Evolutionary conservation across 2,113 vertebrate species (phyloP).

Genomic region (Meleagris gallopavo): DNA sequence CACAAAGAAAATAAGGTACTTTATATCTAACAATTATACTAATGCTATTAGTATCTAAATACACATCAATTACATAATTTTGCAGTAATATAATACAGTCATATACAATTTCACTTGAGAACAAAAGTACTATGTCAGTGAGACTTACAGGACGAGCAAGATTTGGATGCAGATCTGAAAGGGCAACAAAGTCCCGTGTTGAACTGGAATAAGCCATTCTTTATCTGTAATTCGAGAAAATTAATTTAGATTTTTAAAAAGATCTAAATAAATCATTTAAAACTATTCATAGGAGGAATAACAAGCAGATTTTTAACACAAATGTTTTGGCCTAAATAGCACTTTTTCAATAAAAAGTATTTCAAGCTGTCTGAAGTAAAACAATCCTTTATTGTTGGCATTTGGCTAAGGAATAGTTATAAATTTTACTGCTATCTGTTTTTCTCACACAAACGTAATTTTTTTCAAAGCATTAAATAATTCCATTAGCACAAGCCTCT

Average conservation of each 20-base stretch:
- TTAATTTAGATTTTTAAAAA: not conserved
- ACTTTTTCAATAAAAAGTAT: slow-evolving; percentile 23
- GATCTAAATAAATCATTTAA: slow-evolving; percentile 55
- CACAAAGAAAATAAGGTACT: slow-evolving; percentile 55
- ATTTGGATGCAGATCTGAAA: slow-evolving; percentile 90
- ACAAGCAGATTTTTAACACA: slow-evolving; percentile 50
- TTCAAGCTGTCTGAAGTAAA: slow-evolving; percentile 16
- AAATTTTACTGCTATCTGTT: slow-evolving; percentile 4
- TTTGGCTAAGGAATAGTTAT: not conserved
- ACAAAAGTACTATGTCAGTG: slow-evolving; percentile 37
- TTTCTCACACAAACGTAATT: slow-evolving; percentile 5
- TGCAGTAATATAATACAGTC: slow-evolving; percentile 38
- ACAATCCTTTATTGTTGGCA: not conserved
- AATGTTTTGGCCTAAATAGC: slow-evolving; percentile 22
- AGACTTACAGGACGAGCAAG: slow-evolving; percentile 87
- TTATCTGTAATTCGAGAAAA: slow-evolving; percentile 74
- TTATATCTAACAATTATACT: slow-evolving; percentile 58
- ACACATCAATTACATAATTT: slow-evolving; percentile 61
- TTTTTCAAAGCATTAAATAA: not conserved
- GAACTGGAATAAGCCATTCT: slow-evolving; percentile 78
- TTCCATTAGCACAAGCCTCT: slow-evolving; percentile 29
- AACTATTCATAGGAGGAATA: slow-evolving; percentile 34
- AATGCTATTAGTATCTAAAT: slow-evolving; percentile 56
- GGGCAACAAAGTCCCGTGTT: slow-evolving; percentile 77
- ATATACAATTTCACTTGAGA: slow-evolving; percentile 49